Evolutionary conservation across 1,140 invertebrate genomes (phyloP).

Genomic region (Holotrichia oblita): DNA sequence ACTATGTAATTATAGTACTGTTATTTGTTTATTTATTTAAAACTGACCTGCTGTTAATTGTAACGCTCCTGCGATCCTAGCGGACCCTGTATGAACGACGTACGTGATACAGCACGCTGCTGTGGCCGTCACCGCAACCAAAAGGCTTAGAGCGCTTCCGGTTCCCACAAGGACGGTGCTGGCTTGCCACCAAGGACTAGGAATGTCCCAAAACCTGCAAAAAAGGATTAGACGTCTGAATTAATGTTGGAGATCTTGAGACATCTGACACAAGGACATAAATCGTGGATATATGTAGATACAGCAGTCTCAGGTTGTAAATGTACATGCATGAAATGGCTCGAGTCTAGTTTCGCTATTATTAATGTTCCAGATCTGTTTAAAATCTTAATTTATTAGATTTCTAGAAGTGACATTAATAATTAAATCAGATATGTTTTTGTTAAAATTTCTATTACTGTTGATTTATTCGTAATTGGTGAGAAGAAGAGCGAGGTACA

Average conservation of each 20-base stretch:
- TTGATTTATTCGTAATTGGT: too few relatives aligned
- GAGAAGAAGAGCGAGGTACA: too few relatives aligned
- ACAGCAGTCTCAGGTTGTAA: too few relatives aligned
- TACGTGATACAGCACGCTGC: slow-evolving; percentile 72
- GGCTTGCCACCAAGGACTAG: slow-evolving; percentile 75
- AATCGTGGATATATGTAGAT: neutral
- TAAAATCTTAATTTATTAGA: too few relatives aligned
- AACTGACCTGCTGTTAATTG: slow-evolving; percentile 71
- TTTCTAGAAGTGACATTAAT: too few relatives aligned
- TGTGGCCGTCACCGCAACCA: slow-evolving; percentile 71
- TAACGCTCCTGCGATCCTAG: slow-evolving; percentile 69
- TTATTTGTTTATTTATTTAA: neutral
- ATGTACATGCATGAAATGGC: too few relatives aligned
- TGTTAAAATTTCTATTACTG: too few relatives aligned
- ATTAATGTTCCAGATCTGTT: too few relatives aligned
- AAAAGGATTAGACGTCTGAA: slow-evolving; percentile 44
- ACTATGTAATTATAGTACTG: too few relatives aligned
- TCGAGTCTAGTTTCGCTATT: too few relatives aligned
- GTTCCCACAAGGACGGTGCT: slow-evolving; percentile 71
- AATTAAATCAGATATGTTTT: too few relatives aligned
- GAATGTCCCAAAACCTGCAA: slow-evolving; percentile 74
- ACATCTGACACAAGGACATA: neutral
- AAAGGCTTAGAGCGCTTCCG: slow-evolving; percentile 69
- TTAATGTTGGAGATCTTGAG: slow-evolving; percentile 10
- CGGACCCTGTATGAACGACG: slow-evolving; percentile 68